These are phyloP conservation scores for Crocallis elinguaria DNA, from an alignment of 2,888 invertebrate genomes.

Conservation along the genomic window DNA sequence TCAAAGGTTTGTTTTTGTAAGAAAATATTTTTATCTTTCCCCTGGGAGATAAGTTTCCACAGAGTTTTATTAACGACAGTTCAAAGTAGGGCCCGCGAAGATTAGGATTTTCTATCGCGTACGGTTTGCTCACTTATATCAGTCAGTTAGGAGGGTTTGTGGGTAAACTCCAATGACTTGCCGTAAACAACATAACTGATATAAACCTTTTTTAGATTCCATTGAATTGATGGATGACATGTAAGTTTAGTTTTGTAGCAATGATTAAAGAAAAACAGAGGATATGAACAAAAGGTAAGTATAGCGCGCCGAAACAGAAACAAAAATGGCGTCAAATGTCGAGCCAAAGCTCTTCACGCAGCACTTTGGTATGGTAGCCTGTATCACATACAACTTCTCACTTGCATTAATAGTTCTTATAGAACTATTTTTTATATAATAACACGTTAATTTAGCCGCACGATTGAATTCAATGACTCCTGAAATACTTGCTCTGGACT, in stretches of 20 bases:
- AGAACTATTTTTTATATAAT: too few relatives aligned
- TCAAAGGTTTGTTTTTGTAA: slow-evolving; percentile 58
- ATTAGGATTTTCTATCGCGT: slow-evolving; percentile 66
- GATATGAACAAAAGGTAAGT: too few relatives aligned
- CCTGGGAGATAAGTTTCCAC: slow-evolving; percentile 66
- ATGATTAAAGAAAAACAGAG: neutral
- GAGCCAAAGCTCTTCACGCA: too few relatives aligned
- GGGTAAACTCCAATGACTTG: slow-evolving; percentile 30
- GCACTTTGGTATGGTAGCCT: too few relatives aligned
- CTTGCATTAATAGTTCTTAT: too few relatives aligned
- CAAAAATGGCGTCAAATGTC: too few relatives aligned
- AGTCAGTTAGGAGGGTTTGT: slow-evolving; percentile 51
- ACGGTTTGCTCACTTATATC: slow-evolving; percentile 60
- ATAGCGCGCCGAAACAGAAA: too few relatives aligned
- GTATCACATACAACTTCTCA: too few relatives aligned
- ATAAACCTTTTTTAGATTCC: slow-evolving; percentile 16
- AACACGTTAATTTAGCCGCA: too few relatives aligned
- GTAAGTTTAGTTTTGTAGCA: neutral
- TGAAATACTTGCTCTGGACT: too few relatives aligned
- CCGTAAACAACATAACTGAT: slow-evolving; percentile 15
- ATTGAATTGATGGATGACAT: slow-evolving; percentile 5
- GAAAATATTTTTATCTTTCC: slow-evolving; percentile 70
- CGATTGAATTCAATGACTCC: too few relatives aligned
- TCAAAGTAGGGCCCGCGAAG: slow-evolving; percentile 59
- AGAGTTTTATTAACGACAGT: slow-evolving; percentile 78